A percentile compares a stretch with the other conserved stretches of the same genome.
These are phyloP conservation scores for Bemisia tabaci DNA, from an alignment of 1,140 invertebrate species.

Conservation along the genomic window DNA sequence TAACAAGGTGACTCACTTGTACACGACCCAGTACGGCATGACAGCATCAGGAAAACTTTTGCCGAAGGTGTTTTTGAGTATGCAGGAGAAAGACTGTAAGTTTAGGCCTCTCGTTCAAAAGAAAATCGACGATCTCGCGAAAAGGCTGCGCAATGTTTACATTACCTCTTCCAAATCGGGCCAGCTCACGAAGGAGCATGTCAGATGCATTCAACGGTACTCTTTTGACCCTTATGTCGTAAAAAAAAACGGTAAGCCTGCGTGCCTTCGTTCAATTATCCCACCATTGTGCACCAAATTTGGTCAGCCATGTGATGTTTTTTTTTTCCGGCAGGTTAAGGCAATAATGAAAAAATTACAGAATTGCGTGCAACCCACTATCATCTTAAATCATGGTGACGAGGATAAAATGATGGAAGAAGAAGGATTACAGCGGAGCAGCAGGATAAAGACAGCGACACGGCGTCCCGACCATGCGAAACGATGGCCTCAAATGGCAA, in stretches of 20 bases:
- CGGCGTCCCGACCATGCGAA: too few species aligned
- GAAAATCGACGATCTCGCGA: not conserved
- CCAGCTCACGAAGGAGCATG: constrained; percentile 14
- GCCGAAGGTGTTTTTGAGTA: constrained; percentile 9
- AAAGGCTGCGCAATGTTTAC: constrained; percentile 13
- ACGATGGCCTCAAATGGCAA: too few species aligned
- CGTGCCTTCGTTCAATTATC: too few species aligned
- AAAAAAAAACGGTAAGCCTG: too few species aligned
- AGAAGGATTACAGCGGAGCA: too few species aligned
- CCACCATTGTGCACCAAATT: constrained; percentile 9
- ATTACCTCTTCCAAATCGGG: constrained; percentile 16
- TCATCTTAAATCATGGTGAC: too few species aligned
- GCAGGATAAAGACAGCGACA: too few species aligned
- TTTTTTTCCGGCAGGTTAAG: constrained; percentile 11
- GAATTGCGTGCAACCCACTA: constrained; percentile 9
- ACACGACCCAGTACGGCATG: constrained; percentile 20
- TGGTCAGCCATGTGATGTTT: constrained; percentile 12
- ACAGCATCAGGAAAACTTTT: constrained; percentile 18
- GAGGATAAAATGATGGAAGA: too few species aligned
- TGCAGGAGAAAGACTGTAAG: constrained; percentile 9
- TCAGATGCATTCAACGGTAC: constrained; percentile 5
- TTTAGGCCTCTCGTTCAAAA: not conserved
- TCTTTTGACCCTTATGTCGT: constrained; percentile 7
- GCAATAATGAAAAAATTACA: constrained; percentile 13
- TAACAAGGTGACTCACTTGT: constrained; percentile 20